phyloP scores from a whole-genome alignment of 2,797 vertebrate species.

The Hippopotamyrus pictus region DNA sequence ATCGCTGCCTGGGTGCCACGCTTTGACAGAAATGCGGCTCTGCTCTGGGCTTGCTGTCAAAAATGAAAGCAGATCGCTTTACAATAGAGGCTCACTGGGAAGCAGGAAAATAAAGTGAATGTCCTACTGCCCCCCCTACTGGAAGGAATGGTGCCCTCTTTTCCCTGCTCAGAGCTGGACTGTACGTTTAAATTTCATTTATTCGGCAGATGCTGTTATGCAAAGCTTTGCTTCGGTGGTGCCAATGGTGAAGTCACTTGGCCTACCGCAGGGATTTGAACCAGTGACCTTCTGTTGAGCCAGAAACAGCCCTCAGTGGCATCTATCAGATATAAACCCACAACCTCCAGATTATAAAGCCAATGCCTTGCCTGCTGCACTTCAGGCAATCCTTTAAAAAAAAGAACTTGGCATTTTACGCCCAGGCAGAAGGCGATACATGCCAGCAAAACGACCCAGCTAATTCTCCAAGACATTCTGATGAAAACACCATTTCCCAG shows the following conservation, averaged over 20 bases:
- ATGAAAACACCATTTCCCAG: not conserved
- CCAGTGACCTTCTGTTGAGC: not conserved
- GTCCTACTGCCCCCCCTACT: not conserved
- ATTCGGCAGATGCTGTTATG: not conserved
- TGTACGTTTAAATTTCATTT: not conserved
- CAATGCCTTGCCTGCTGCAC: not conserved
- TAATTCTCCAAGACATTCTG: not conserved
- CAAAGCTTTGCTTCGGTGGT: not conserved
- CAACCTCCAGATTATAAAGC: not conserved
- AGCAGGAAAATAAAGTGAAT: not conserved
- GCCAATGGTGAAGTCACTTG: not conserved
- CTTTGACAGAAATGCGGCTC: not conserved
- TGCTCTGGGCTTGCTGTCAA: not conserved
- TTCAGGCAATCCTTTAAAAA: not conserved
- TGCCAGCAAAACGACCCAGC: not conserved
- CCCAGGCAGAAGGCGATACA: not conserved
- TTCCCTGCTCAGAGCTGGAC: not conserved
- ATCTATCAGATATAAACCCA: not conserved
- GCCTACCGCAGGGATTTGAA: not conserved
- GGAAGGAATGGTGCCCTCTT: not conserved
- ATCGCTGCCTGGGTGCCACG: not conserved
- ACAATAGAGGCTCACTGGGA: not conserved
- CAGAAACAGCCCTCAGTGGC: not conserved
- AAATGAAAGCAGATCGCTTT: constrained; percentile 3
- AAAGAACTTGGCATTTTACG: not conserved